These are phyloP conservation scores for Emydocephalus ijimae DNA, from an alignment of 2,113 vertebrate genomes.

Conservation along the genomic window DNA sequence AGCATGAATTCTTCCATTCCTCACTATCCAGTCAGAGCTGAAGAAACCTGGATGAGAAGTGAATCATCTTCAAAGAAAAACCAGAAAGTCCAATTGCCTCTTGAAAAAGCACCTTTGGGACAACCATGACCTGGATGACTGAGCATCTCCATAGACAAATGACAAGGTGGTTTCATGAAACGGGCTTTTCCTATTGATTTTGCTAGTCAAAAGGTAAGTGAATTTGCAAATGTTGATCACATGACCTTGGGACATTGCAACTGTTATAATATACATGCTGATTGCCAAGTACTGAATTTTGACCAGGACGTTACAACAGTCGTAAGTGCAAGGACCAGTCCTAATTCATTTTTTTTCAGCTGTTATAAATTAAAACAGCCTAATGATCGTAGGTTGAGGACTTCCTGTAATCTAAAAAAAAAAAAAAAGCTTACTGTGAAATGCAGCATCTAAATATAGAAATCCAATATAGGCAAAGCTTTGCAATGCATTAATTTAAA, in stretches of 20 bases:
- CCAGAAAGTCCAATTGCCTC: too few species aligned
- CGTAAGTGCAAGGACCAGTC: not conserved
- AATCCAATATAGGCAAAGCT: not conserved
- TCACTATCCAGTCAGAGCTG: too few species aligned
- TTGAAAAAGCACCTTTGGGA: too few species aligned
- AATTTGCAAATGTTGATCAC: too few species aligned
- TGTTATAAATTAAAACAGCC: not conserved
- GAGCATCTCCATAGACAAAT: too few species aligned
- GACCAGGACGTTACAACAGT: not conserved
- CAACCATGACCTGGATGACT: too few species aligned
- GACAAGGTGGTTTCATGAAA: not conserved
- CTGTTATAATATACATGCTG: not conserved
- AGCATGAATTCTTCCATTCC: too few species aligned
- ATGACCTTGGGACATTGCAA: too few species aligned
- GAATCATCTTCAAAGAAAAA: too few species aligned
- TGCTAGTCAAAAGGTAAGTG: too few species aligned
- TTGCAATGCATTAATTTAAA: not conserved
- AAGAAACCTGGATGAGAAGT: too few species aligned
- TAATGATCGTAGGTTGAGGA: not conserved
- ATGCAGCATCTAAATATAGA: not conserved
- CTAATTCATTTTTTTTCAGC: not conserved
- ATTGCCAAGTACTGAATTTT: not conserved
- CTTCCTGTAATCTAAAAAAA: not conserved
- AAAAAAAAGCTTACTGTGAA: not conserved
- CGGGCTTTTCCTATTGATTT: not conserved